Percentiles rank a stretch among this genome's conserved stretches.
phyloP scores from a whole-genome alignment of 1,140 invertebrate genomes.

The Drosophila melanica region DNA sequence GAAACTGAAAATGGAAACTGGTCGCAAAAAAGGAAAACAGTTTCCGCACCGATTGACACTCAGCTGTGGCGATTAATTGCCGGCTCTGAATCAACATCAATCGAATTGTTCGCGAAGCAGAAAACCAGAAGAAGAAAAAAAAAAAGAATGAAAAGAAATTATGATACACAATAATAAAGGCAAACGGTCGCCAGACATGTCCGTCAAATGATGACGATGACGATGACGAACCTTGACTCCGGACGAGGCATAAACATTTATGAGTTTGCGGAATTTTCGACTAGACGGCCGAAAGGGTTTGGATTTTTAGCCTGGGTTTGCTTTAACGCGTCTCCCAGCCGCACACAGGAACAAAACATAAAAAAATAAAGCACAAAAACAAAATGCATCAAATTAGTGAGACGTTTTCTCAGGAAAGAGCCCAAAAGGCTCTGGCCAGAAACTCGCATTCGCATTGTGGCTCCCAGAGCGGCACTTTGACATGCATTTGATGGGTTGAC shows the following conservation, averaged over 20 bases:
- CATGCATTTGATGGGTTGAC: conserved; percentile 73
- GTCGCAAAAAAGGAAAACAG: background rate
- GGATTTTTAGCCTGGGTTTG: background rate
- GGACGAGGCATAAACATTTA: conserved; percentile 65
- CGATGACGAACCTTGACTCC: conserved; percentile 60
- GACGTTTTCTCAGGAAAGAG: conserved; percentile 67
- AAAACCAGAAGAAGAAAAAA: background rate
- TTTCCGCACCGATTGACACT: conserved; percentile 14
- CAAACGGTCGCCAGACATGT: conserved; percentile 32
- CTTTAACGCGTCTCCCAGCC: background rate
- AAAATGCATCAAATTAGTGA: conserved; percentile 71
- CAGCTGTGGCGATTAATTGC: conserved; percentile 26
- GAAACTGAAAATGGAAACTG: conserved; percentile 43
- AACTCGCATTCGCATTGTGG: conserved; percentile 31
- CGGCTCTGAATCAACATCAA: conserved; percentile 21
- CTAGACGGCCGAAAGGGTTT: conserved; percentile 49
- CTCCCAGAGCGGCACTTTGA: conserved; percentile 69
- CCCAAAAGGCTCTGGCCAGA: conserved; percentile 9
- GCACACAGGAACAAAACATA: conserved; percentile 2
- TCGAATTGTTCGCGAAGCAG: conserved; percentile 10
- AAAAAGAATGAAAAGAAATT: background rate
- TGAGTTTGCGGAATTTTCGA: conserved; percentile 75
- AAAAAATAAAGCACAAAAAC: conserved; percentile 18
- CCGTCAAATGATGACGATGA: conserved; percentile 55
- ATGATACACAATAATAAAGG: conserved; percentile 38